phyloP scores from a whole-genome alignment of 2,888 invertebrate species.

The Gymnoscelis rufifasciata region DNA sequence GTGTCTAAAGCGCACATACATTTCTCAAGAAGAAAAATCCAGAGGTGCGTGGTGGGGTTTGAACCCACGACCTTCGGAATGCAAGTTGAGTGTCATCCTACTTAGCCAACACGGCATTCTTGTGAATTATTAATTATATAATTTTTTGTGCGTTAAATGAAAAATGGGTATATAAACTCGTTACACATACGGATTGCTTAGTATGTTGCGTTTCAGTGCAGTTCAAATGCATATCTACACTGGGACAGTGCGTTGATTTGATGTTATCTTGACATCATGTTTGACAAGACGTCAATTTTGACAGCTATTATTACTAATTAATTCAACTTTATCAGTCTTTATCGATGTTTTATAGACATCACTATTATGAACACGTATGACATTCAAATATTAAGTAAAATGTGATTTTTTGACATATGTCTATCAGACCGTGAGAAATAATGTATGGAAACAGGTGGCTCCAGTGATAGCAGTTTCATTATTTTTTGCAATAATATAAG shows the following conservation, averaged over 20 bases:
- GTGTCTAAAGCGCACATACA: too few species aligned
- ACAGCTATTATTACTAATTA: constrained; percentile 23
- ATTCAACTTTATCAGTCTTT: neutral
- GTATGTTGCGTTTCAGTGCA: neutral
- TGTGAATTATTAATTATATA: too few species aligned
- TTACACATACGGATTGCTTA: too few species aligned
- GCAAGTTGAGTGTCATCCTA: too few species aligned
- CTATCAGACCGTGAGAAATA: constrained; percentile 27
- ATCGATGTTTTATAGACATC: constrained; percentile 3
- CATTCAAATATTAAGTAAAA: constrained; percentile 4
- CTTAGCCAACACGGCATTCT: too few species aligned
- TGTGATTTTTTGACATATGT: constrained; percentile 14
- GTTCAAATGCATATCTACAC: constrained; percentile 15
- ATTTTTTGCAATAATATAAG: constrained; percentile 31
- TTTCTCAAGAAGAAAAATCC: too few species aligned
- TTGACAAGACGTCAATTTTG: constrained; percentile 25
- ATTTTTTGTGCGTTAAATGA: too few species aligned
- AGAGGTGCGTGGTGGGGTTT: too few species aligned
- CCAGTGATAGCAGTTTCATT: constrained; percentile 30
- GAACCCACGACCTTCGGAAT: too few species aligned
- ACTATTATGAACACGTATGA: neutral
- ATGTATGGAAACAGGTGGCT: constrained; percentile 24
- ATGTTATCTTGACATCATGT: constrained; percentile 29
- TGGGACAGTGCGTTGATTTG: constrained; percentile 1
- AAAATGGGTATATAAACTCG: too few species aligned